phyloP scores from a whole-genome alignment of 2,888 invertebrate species.

The Mesopsocus fuscifrons region DNA sequence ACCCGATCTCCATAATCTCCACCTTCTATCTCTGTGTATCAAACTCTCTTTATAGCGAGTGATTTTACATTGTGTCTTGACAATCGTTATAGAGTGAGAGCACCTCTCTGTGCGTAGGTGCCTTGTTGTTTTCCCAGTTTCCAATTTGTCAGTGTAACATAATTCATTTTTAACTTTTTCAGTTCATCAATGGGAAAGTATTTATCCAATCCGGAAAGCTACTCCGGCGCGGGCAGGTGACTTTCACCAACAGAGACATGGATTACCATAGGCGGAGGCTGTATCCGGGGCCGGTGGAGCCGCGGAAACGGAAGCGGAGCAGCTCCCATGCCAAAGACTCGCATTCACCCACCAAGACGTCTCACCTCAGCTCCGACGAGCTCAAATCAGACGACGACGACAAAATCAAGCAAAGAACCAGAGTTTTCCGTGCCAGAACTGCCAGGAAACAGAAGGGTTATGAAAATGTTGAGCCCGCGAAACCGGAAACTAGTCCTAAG shows the following conservation, averaged over 20 bases:
- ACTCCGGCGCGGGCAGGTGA: slow-evolving; percentile 44
- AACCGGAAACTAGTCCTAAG: too few species aligned
- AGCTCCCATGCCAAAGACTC: background rate
- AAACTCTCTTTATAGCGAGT: too few species aligned
- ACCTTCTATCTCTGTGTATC: too few species aligned
- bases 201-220: slow-evolving; percentile 52
- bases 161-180: slow-evolving; percentile 23
- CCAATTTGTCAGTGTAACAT: too few species aligned
- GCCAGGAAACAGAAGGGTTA: too few species aligned
- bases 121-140: too few species aligned
- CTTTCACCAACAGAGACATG: slow-evolving; percentile 24
- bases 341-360: background rate
- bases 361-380: slow-evolving; percentile 4
- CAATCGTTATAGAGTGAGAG: too few species aligned
- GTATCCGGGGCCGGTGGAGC: background rate
- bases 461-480: too few species aligned
- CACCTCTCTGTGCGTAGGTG: too few species aligned
- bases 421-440: background rate
- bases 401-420: background rate
- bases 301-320: background rate
- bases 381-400: slow-evolving; percentile 2
- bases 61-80: too few species aligned
- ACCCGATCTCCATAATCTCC: too few species aligned
- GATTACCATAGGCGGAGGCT: slow-evolving; percentile 1
- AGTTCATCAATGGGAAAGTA: slow-evolving; percentile 60